Evolutionary conservation across 2,797 vertebrate genomes (phyloP).

Genomic region (Rhadinocentrus ornatus): DNA sequence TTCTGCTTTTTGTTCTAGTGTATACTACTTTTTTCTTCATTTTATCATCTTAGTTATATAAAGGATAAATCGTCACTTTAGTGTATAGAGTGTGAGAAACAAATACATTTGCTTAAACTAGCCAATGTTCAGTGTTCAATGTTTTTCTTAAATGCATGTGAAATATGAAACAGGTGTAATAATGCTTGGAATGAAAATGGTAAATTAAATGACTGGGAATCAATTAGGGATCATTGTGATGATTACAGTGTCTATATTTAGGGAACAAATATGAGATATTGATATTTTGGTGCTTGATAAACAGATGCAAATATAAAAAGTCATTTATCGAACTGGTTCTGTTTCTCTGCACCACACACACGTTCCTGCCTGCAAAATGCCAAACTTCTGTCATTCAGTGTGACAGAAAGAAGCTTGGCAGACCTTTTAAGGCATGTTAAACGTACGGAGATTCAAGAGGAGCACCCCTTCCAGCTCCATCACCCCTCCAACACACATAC

Average conservation of each 20-base stretch:
- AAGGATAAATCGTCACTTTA: background rate
- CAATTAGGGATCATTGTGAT: no score
- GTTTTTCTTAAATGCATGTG: background rate
- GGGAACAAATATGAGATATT: background rate
- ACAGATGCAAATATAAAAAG: conserved; percentile 1
- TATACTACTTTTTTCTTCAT: no score
- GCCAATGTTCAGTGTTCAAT: background rate
- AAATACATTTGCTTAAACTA: background rate
- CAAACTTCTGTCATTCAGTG: conserved; percentile 20
- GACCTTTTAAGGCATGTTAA: conserved; percentile 43
- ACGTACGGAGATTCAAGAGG: conserved; percentile 51
- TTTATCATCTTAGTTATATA: background rate
- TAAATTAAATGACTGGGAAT: no score
- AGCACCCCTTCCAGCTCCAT: conserved; percentile 32
- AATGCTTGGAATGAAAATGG: no score
- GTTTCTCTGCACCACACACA: background rate
- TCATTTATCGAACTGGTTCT: background rate
- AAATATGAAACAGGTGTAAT: no score
- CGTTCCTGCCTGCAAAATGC: conserved; percentile 3
- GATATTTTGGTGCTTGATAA: background rate
- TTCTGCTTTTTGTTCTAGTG: no score
- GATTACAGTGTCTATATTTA: no score
- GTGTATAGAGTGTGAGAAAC: background rate
- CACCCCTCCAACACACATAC: conserved; percentile 5
- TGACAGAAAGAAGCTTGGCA: conserved; percentile 48